These are phyloP conservation scores for Copidosoma aretas DNA, from an alignment of 2,888 invertebrate genomes.

Conservation along the genomic window DNA sequence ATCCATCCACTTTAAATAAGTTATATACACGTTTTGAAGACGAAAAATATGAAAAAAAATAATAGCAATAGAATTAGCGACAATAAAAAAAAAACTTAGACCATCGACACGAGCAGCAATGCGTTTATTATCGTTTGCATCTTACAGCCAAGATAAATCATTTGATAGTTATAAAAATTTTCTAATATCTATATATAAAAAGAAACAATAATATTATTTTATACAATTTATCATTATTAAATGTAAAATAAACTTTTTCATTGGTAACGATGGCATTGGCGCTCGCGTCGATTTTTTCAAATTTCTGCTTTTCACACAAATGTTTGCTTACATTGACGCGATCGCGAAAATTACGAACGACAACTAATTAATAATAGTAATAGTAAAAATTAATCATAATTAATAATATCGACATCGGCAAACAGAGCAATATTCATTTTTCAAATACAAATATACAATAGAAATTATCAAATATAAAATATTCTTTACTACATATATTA, in stretches of 20 bases:
- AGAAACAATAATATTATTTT: conserved; percentile 3
- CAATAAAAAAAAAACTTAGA: neutral
- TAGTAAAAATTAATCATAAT: conserved; percentile 31
- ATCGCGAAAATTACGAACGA: conserved; percentile 31
- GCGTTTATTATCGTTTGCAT: conserved; percentile 21
- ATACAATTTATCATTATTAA: conserved; percentile 12
- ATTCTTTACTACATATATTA: conserved; percentile 54
- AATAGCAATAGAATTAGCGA: neutral
- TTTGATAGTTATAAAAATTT: conserved; percentile 5
- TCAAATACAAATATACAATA: conserved; percentile 49
- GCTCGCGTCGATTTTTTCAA: conserved; percentile 14
- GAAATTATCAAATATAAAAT: conserved; percentile 50
- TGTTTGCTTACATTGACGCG: neutral
- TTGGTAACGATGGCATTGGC: conserved; percentile 11
- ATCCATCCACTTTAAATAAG: conserved; percentile 12
- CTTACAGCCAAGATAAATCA: conserved; percentile 25
- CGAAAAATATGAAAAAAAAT: conserved; percentile 12
- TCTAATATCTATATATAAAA: conserved; percentile 16
- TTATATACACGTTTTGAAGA: conserved; percentile 25
- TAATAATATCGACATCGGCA: conserved; percentile 45
- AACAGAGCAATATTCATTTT: conserved; percentile 44
- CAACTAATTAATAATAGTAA: conserved; percentile 27
- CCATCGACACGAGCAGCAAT: conserved; percentile 13
- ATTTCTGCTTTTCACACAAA: conserved; percentile 2
- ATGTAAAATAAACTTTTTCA: conserved; percentile 20